Evolutionary conservation across 2,888 invertebrate genomes (phyloP), one percentile per base, ranked within the genome.

Genomic region (Mamestra brassicae): DNA sequence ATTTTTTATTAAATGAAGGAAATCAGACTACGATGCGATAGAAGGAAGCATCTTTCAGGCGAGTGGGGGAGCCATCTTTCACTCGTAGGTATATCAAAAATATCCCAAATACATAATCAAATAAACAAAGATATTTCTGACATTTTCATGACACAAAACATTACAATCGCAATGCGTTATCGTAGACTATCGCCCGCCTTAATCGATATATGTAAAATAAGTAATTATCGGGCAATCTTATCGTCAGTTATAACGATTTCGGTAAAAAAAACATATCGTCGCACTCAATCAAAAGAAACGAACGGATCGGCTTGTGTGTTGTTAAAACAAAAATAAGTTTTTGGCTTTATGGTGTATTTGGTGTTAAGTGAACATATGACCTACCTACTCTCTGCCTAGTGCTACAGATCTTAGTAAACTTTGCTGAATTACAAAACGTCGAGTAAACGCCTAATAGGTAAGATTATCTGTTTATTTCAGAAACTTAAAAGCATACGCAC

Each of bases 161-260:
- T 5, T 15, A 66, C 58, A 52, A 52, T 60, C 64, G 38, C 42
- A 61, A 64, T 38, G 26, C 69, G 50, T 69, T 78, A 85, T 82
- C 82, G 68, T 57, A 68, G 64, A 75, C 68, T 65, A 76, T 78
- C 80, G 55, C 17, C 54, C 15, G 60, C 76, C 76, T 74, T 87
- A 87, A 87, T 87, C 84, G 74, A 84, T 89, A 84, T 89, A 89
- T 88, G 85, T 88, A 85, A 86, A 89, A 89, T 89, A 86, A 86
- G 87, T 89, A 89, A 90, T 90, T 88, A 90, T 88, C 89, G 78
- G 55, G 68, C 81, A 89, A 91, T 92, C 91, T 92, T 89, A 92
- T 92, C 62, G n/a, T 10, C 92, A 71, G 6, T 72, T 71, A 76
- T 83, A 78, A 73, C 79, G 72, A 80, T 81, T 82, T 83, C 83